phyloP scores from a whole-genome alignment of 64 coral and sea anemone species.

The Platygyra sinensis region DNA sequence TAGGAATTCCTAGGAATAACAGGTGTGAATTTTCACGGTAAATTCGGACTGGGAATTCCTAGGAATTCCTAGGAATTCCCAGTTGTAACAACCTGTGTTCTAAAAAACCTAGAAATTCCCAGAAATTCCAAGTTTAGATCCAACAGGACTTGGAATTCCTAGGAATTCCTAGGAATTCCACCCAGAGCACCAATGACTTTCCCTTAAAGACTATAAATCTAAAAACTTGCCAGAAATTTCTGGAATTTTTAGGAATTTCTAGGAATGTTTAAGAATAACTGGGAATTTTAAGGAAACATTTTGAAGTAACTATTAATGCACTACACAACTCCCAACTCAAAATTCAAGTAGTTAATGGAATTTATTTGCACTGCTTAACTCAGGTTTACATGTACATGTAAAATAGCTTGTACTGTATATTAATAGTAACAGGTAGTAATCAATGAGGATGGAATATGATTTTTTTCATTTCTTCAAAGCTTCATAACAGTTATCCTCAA shows the following conservation, averaged over 20 bases:
- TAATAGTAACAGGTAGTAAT: not conserved
- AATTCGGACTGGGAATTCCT: not conserved
- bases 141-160: not conserved
- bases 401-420: not conserved
- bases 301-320: no score
- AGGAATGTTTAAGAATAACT: no score
- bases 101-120: not conserved
- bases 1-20: slow-evolving; percentile 21
- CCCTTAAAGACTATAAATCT: slow-evolving; percentile 5
- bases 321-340: no score
- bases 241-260: slow-evolving; percentile 1
- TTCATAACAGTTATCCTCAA: not conserved
- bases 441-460: not conserved
- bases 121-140: not conserved
- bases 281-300: not conserved
- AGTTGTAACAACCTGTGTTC: not conserved
- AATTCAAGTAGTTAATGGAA: not conserved
- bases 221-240: slow-evolving; percentile 3
- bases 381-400: not conserved
- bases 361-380: not conserved
- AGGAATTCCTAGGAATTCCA: slow-evolving; percentile 1
- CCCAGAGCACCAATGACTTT: slow-evolving; percentile 12
- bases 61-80: slow-evolving; percentile 29
- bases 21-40: not conserved
- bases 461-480: not conserved